phyloP scores from a whole-genome alignment of 2,888 invertebrate genomes.

The Ennomos quercinarius region DNA sequence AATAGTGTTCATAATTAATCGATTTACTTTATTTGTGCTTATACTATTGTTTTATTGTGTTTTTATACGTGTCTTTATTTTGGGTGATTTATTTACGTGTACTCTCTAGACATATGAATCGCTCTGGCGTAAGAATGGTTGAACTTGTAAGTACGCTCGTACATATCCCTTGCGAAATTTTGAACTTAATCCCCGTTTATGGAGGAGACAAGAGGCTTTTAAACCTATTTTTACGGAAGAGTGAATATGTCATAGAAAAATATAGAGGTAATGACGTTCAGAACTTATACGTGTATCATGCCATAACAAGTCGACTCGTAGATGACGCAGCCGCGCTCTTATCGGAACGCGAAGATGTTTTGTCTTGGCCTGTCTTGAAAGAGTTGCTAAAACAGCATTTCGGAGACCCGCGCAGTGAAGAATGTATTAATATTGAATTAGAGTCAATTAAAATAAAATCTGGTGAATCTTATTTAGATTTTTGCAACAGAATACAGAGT shows the following conservation, averaged over 20 bases:
- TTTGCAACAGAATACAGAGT: slow-evolving; percentile 30
- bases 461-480: slow-evolving; percentile 26
- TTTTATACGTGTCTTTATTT: too few relatives aligned
- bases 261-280: slow-evolving; percentile 7
- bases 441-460: slow-evolving; percentile 21
- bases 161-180: slow-evolving; percentile 12
- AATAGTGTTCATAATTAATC: too few relatives aligned
- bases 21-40: too few relatives aligned
- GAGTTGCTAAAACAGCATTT: slow-evolving; percentile 25
- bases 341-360: slow-evolving; percentile 28
- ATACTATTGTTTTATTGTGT: too few relatives aligned
- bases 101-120: background rate
- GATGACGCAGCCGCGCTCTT: slow-evolving; percentile 26
- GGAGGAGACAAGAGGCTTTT: slow-evolving; percentile 7
- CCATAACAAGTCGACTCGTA: slow-evolving; percentile 22
- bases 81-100: background rate
- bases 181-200: slow-evolving; percentile 19
- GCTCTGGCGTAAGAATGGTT: too few relatives aligned
- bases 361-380: slow-evolving; percentile 19
- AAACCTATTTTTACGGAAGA: slow-evolving; percentile 23
- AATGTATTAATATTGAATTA: slow-evolving; percentile 29
- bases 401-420: slow-evolving; percentile 32
- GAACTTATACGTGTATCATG: slow-evolving; percentile 21
- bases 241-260: slow-evolving; percentile 19
- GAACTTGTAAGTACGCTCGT: background rate